Evolutionary conservation across 2,797 vertebrate species (phyloP), one percentile per base, ranked within the genome.

Genomic region (Sylvia borin): DNA sequence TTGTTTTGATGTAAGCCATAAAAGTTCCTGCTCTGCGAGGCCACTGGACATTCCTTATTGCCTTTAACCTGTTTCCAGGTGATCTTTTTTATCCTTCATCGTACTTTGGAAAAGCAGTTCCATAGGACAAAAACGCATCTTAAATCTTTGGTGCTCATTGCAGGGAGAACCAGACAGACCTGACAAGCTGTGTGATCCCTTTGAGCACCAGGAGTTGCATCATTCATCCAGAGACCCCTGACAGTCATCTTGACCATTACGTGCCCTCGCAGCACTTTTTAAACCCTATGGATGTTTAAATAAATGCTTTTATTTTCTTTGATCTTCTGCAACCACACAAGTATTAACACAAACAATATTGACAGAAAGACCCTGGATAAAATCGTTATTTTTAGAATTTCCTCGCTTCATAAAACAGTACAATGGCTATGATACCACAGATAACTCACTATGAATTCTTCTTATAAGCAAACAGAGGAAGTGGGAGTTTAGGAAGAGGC

Each of bases 371-470:
- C 54, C 80, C 42, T 48, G 43, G 80, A 84, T 71, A 91, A 85
- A 81, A 90, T 50, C 25, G 58, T 67, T 96, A 94, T 92, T 96
- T 96, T 95, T 95, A 89, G 92, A 71, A 65, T 81, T 91, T 94
- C 94, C 92, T 94, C 58, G 80, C 74, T 76, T 85, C 67, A 79
- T 57, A 65, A 67, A 68, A 15, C 48, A 83, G 48, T 67, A 95
- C 91, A 95, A 90, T 84, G 78, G 50, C 78, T 61, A 15, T 14
- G 26, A 93, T 68, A 50, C 92, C 70, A 91, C 80, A 96, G 95
- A 95, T 93, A 94, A 90, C 93, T 93, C 43, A 4, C 42, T 60
- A 47, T 8, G 50, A 89, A 81, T 57, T 79, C 68, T 91, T 96
- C 83, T 79, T 54, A 34, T 15, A 92, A 95, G 92, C 64, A 88